A percentile compares a stretch with the other conserved stretches of the same genome.
phyloP scores from a whole-genome alignment of 2,888 invertebrate species.

The Drosophila atripex region DNA sequence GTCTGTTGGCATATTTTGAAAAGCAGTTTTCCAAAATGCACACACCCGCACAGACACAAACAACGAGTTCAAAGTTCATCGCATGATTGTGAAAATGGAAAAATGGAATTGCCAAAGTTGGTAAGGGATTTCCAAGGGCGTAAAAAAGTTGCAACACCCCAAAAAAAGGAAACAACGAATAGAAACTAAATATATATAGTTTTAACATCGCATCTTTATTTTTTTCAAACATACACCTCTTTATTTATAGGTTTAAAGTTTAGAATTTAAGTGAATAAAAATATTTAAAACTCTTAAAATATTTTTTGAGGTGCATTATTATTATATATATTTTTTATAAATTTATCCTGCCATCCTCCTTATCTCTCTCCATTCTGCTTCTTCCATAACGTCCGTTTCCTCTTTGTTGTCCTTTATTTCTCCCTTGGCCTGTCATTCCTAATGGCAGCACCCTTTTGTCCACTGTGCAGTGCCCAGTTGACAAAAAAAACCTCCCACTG shows the following conservation, averaged over 20 bases:
- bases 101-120: constrained; percentile 81
- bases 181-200: neutral
- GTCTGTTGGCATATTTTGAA: constrained; percentile 75
- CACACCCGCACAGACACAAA: constrained; percentile 33
- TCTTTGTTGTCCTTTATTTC: constrained; percentile 21
- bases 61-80: constrained; percentile 79
- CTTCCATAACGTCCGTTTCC: constrained; percentile 67
- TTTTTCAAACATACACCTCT: neutral
- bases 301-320: constrained; percentile 10
- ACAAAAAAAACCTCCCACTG: constrained; percentile 33
- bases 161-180: neutral
- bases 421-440: constrained; percentile 64
- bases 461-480: constrained; percentile 43
- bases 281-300: neutral
- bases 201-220: too few species aligned
- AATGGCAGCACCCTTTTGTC: constrained; percentile 63
- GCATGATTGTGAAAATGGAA: constrained; percentile 81
- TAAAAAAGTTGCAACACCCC: constrained; percentile 60
- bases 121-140: constrained; percentile 51
- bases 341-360: constrained; percentile 4
- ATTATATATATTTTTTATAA: neutral
- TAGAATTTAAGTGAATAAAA: too few species aligned
- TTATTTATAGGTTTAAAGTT: neutral
- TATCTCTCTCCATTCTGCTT: constrained; percentile 35
- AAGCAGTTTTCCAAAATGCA: constrained; percentile 68